These are phyloP conservation scores for Syngnathus acus DNA, from an alignment of 2,797 vertebrate genomes.

Conservation along the genomic window DNA sequence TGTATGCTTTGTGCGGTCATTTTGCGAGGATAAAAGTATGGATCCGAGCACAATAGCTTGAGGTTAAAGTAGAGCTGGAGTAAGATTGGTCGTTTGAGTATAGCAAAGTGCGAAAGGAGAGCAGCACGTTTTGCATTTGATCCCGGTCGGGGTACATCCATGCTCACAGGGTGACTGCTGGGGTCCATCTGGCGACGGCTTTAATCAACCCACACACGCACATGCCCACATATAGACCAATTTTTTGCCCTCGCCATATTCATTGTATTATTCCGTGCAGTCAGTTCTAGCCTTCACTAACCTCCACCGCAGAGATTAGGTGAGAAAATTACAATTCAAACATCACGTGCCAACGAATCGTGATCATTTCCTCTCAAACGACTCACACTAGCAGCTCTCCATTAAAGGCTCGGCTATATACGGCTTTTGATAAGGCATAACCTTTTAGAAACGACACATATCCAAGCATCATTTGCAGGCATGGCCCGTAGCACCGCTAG, in stretches of 20 bases:
- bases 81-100: not conserved
- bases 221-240: not conserved
- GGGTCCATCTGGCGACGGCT: constrained; percentile 73
- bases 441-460: constrained; percentile 52
- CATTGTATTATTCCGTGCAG: constrained; percentile 14
- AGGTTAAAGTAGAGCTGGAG: not conserved
- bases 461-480: constrained; percentile 44
- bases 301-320: not conserved
- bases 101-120: constrained; percentile 26
- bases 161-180: constrained; percentile 64
- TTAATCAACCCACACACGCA: constrained; percentile 56
- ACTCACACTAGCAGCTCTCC: constrained; percentile 32
- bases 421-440: constrained; percentile 57
- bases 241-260: constrained; percentile 31
- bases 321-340: constrained; percentile 16
- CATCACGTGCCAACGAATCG: constrained; percentile 25
- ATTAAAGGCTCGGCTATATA: constrained; percentile 36
- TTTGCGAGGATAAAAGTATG: not conserved
- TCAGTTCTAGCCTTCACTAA: constrained; percentile 12
- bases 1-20: not conserved
- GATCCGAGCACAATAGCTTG: not conserved
- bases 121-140: constrained; percentile 67
- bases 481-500: constrained; percentile 50
- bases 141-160: constrained; percentile 68
- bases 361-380: constrained; percentile 29